Base-by-base conservation (phyloP, 2,888 invertebrate species). In the Coleophora deauratella region DNA sequence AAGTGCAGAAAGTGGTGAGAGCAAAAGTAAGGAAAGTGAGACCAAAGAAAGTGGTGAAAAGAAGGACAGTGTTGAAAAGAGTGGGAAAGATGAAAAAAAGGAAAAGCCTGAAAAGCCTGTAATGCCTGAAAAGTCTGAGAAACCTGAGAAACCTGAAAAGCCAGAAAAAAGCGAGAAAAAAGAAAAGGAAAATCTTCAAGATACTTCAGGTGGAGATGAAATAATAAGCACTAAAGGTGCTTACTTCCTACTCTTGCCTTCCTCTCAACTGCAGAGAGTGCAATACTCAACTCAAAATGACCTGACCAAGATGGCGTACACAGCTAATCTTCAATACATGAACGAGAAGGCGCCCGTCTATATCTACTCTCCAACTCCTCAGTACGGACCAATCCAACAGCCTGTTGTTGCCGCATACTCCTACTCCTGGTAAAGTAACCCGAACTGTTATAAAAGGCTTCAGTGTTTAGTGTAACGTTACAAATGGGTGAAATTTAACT, bases 171-270 rank as follows among this genome's bases (percentile, higher is more conserved):
- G 57, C 12, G 58, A 63, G 7, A 67, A 65, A 27, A 53, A 54
- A n/a, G 70, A 65, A 27, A 53, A 52, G 10, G 71, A 60, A 13
- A 62, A 70, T 50, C 38, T 81, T 43, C 54, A 74, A 57, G 62
- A 66, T 13, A 67, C 51, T 3, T 63, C 70, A 0, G 68, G 72
- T 37, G 63, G 61, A 1, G 73, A 75, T 10, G 79, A 80, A 41
- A 66, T 82, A 4, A 61, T 86, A 14, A 77, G 64, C 45, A 57
- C 66, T 37, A 70, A 76, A 52, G 90, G 90, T 6, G 86, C 88
- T 27, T 91, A 91, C 65, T 91, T 90, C 63, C 82, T 91, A 7
- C 86, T 91, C 32, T 77, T 91, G 46, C 91, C 91, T 2, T 87
- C 80, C 45, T 88, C 90, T 2, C 85, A 89, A 49, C 77, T 91